A percentile compares a stretch with the other conserved stretches of the same genome.
Evolutionary conservation across 2,113 vertebrate species (phyloP).

Genomic region (Suricata suricatta): DNA sequence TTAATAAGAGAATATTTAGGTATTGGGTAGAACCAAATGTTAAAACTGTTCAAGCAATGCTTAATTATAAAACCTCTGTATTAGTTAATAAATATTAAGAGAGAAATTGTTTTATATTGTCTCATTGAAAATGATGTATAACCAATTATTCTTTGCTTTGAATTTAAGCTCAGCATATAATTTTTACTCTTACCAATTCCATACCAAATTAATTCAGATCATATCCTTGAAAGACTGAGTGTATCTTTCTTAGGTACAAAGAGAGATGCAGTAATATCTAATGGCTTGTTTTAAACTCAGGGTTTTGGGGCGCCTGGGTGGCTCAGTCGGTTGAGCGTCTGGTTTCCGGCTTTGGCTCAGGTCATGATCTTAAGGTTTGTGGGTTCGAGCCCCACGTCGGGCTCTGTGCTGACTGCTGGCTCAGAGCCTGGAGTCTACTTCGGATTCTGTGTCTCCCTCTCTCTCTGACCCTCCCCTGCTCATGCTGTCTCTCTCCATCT

Average conservation of each 20-base stretch:
- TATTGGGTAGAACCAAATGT: not conserved
- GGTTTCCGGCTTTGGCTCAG: no score
- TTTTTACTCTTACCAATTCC: not conserved
- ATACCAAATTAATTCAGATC: not conserved
- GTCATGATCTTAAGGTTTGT: no score
- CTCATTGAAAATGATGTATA: not conserved
- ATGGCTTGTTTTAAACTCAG: not conserved
- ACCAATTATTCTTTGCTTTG: not conserved
- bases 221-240: not conserved
- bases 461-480: no score
- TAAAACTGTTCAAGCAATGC: not conserved
- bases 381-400: no score
- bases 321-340: no score
- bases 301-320: no score
- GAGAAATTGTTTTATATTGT: not conserved
- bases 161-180: not conserved
- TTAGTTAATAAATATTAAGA: not conserved
- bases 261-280: not conserved
- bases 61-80: not conserved
- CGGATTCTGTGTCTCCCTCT: no score
- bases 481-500: no score
- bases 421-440: no score
- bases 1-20: not conserved
- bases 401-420: no score
- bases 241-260: not conserved